A percentile compares a stretch with the other conserved stretches of the same genome.
phyloP scores from a whole-genome alignment of 2,113 vertebrate genomes.

The Actenoides lindsayi region DNA sequence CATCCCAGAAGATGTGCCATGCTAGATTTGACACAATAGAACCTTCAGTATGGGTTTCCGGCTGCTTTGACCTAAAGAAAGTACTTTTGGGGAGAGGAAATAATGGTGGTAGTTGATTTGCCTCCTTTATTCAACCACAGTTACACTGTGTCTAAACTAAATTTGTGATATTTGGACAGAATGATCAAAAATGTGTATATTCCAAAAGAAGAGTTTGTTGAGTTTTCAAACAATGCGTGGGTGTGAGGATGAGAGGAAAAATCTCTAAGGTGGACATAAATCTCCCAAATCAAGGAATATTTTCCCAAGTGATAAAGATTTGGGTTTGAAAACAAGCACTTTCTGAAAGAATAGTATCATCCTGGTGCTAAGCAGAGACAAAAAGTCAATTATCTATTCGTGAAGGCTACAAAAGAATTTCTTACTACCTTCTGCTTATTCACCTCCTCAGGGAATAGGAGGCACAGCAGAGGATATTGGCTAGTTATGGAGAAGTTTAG shows the following conservation, averaged over 20 bases:
- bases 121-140: background rate
- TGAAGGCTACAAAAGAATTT: background rate
- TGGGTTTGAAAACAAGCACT: background rate
- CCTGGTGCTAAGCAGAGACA: background rate
- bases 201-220: background rate
- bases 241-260: background rate
- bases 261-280: background rate
- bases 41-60: background rate
- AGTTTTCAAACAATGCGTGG: background rate
- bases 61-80: background rate
- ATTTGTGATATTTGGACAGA: background rate
- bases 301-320: background rate
- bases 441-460: background rate
- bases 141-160: background rate
- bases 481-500: background rate
- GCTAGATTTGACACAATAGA: background rate
- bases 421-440: background rate
- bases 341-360: background rate
- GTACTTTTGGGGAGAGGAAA: background rate
- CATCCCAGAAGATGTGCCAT: background rate
- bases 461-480: background rate
- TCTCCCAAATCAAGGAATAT: background rate
- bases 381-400: background rate
- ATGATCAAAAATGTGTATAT: background rate
- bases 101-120: background rate